phyloP scores from a whole-genome alignment of 2,888 invertebrate species.

The Lepas anatifera region DNA sequence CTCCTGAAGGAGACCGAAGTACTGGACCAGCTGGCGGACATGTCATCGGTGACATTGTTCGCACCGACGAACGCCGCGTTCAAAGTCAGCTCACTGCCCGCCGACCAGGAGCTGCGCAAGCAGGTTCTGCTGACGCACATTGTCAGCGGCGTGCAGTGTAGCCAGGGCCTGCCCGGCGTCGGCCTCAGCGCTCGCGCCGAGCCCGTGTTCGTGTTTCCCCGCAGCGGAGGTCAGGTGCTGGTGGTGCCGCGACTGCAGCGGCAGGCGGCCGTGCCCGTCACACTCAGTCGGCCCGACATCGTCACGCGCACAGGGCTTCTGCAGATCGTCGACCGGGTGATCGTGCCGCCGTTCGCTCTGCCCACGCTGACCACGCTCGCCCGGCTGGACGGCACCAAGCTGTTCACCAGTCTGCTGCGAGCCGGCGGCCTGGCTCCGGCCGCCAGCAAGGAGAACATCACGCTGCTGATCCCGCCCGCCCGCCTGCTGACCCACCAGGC shows the following conservation, averaged over 20 bases:
- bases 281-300: neutral
- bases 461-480: neutral
- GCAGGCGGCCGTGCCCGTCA: neutral
- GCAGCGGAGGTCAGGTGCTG: neutral
- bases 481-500: neutral
- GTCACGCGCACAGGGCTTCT: neutral
- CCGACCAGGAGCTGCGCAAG: neutral
- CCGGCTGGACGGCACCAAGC: neutral
- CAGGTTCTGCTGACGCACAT: neutral
- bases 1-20: neutral
- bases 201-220: neutral
- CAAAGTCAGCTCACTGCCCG: neutral
- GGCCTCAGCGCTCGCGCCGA: neutral
- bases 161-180: neutral
- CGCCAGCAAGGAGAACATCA: neutral
- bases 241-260: neutral
- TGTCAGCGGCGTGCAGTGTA: neutral
- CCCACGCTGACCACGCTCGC: neutral
- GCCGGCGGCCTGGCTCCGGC: neutral
- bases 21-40: neutral
- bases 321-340: neutral
- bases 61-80: neutral
- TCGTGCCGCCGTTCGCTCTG: neutral
- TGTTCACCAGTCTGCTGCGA: neutral
- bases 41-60: neutral